Evolutionary conservation across 2,888 invertebrate species (phyloP), one percentile per base, ranked within the genome.

Genomic region (Neoitamus cyanurus): DNA sequence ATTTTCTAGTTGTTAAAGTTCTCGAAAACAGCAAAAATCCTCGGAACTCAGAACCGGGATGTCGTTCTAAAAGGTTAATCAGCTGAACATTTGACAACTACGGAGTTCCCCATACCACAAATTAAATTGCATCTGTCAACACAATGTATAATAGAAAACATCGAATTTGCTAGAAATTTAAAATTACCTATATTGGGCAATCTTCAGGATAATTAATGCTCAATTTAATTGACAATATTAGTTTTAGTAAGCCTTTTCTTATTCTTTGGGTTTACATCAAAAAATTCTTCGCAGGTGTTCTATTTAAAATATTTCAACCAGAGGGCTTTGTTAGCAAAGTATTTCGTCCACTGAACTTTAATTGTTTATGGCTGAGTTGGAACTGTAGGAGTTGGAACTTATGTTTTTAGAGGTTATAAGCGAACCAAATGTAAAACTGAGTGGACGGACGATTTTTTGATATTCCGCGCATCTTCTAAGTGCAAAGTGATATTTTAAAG

Each of bases 281-380:
- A n/a, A n/a, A n/a, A n/a, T n/a, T n/a, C n/a, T n/a, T n/a, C n/a
- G n/a, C n/a, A n/a, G n/a, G n/a, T n/a, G n/a, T n/a, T n/a, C n/a
- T n/a, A n/a, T 42, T 42, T 4, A 5, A 3, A 13, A 4, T 4
- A n/a, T n/a, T 42, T n/a, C 42, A 42, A n/a, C 42, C 42, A 42
- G 42, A 15, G n/a, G 42, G 42, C 42, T n/a, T 42, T 2, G 1
- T 7, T 48, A 7, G 15, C 6, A 7, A 48, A 15, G 11, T n/a
- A 2, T 3, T 20, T 20, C 15, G 20, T 6, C 25, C 7, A 25
- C 7, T 58, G 58, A 25, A 42, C 42, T 42, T 20, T 20, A 25
- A 20, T 73, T 73, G 73, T 73, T 73, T 36, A 73, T 30, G 72
- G 73, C 73, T 73, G 34, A 73, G 73, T 73, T 73, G 73, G 73